Evolutionary conservation across 2,888 invertebrate species (phyloP), one percentile per base, ranked within the genome.

Genomic region (Microplitis deprimator): DNA sequence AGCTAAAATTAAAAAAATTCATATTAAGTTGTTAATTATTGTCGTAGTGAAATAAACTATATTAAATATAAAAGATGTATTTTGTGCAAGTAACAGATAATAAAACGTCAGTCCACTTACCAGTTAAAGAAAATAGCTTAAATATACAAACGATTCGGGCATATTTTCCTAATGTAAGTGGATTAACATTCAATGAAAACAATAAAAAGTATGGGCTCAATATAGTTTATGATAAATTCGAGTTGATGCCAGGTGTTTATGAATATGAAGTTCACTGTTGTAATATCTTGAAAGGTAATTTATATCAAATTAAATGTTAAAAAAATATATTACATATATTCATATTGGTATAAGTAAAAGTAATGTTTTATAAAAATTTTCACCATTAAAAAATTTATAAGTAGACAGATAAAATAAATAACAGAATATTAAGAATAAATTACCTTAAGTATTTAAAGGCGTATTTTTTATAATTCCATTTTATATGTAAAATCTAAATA

Each of bases 111-210:
- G 62, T 62, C 4, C 62, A 62, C n/a, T 62, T 62, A 62, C n/a
- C 62, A 62, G 16, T 62, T 5, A 16, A 10, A 62, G n/a, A 62
- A 6, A 62, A 62, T 62, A 62, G n/a, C 6, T 62, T 62, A 16
- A 62, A 7, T 17, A 13, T 62, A 62, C 7, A 2, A 62, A 62
- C 62, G 5, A n/a, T 62, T n/a, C 62, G 7, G 6, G 62, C 62
- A 13, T 62, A 62, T 17, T 62, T 62, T 17, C 62, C 62, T 16
- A 2, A 62, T 62, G 62, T 62, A 62, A 62, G n/a, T 62, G 62
- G 17, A 17, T n/a, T 62, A 6, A 62, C 62, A n/a, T 62, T 5
- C 6, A 62, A 62, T 10, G n/a, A 62, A 62, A 13, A 38, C 10
- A 40, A 68, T 13, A 10, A 13, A 2, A 40, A 68, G 13, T 68